Conservation (phyloP, 2,888 invertebrate species). For the Hipparchia sbordonii region DNA sequence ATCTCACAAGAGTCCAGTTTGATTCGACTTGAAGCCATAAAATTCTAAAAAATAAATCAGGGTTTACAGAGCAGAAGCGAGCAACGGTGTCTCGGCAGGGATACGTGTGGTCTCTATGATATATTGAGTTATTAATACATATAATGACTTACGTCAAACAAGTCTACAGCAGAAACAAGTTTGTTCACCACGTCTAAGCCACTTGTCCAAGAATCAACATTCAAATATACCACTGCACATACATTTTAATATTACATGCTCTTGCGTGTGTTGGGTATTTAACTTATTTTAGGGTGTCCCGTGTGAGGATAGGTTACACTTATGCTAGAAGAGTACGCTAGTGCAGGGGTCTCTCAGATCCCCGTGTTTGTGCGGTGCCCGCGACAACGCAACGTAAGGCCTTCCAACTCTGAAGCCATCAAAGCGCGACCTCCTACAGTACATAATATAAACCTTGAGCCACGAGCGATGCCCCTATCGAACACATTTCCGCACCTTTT, state of each 20-base stretch:
- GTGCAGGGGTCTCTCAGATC: constrained; percentile 11
- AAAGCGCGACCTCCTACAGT: background rate
- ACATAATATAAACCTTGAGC: constrained; percentile 11
- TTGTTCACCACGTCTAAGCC: too few relatives aligned
- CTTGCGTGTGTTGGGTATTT: background rate
- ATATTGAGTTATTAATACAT: too few relatives aligned
- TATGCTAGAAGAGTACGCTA: constrained; percentile 12
- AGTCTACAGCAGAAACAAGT: too few relatives aligned
- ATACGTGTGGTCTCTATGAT: too few relatives aligned
- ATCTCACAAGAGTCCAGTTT: background rate
- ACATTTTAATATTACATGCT: background rate
- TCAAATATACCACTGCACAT: too few relatives aligned
- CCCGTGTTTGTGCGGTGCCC: constrained; percentile 8
- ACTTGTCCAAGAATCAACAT: too few relatives aligned
- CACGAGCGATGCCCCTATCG: background rate
- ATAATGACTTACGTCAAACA: too few relatives aligned
- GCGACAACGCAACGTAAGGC: background rate
- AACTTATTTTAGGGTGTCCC: background rate
- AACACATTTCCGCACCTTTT: background rate
- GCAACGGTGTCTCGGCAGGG: too few relatives aligned
- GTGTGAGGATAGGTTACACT: background rate
- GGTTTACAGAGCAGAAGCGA: too few relatives aligned
- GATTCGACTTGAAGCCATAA: background rate
- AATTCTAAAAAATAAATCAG: too few relatives aligned
- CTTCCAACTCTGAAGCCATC: background rate